These are phyloP conservation scores for Pangasius larnaudii DNA, from an alignment of 2,797 vertebrate genomes.

Conservation along the genomic window DNA sequence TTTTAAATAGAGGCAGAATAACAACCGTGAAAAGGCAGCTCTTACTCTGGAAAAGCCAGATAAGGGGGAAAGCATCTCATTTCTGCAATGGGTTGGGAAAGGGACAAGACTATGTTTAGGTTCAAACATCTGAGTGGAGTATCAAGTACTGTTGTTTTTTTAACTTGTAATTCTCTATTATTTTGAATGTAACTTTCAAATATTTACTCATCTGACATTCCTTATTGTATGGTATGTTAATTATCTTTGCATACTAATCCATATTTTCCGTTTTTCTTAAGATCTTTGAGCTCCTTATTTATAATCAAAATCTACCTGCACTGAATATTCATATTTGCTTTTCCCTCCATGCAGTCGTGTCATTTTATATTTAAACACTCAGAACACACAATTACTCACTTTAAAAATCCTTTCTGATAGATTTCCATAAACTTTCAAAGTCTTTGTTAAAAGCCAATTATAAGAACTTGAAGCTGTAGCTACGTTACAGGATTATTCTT, in stretches of 20 bases:
- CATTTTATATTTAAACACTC: background rate
- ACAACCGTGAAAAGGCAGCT: background rate
- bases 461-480: background rate
- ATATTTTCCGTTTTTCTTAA: background rate
- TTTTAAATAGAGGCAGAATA: conserved; percentile 1
- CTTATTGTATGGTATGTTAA: background rate
- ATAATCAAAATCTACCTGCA: background rate
- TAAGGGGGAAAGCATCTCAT: background rate
- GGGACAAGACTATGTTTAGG: background rate
- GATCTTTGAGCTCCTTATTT: background rate
- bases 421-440: background rate
- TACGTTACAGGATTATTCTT: background rate
- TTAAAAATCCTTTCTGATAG: background rate
- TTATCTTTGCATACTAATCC: background rate
- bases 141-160: background rate
- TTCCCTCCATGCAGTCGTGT: background rate
- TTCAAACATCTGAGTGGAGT: background rate
- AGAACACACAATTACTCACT: background rate
- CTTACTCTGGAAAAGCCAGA: background rate
- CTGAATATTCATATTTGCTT: background rate
- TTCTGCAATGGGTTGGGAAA: background rate
- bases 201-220: background rate
- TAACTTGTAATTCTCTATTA: background rate
- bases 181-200: background rate
- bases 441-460: background rate